phyloP scores from a whole-genome alignment of 2,113 vertebrate species.

The Spea bombifrons region DNA sequence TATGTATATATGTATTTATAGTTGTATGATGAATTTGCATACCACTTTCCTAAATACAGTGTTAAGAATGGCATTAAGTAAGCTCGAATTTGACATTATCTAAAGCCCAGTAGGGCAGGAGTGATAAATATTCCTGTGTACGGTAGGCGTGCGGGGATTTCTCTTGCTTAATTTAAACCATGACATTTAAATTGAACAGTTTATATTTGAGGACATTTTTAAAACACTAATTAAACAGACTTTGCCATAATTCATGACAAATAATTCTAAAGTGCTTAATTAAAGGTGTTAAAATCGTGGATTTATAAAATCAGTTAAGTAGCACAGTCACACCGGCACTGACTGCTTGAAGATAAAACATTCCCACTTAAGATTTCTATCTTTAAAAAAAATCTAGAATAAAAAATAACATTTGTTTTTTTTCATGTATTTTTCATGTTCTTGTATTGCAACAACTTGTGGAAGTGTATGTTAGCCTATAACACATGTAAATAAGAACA shows the following conservation, averaged over 20 bases:
- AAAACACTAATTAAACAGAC: conserved; percentile 13
- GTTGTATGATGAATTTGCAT: too few relatives aligned
- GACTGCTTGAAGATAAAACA: neutral
- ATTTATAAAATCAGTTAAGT: neutral
- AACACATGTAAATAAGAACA: too few relatives aligned
- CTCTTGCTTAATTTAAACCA: neutral
- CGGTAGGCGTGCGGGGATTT: neutral
- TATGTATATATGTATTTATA: too few relatives aligned
- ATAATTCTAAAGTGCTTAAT: conserved; percentile 1
- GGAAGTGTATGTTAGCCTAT: too few relatives aligned
- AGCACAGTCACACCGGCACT: neutral
- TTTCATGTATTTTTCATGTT: too few relatives aligned
- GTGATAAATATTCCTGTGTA: conserved; percentile 6
- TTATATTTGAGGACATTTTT: conserved; percentile 15
- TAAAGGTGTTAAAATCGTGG: conserved; percentile 1
- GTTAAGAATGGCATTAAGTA: neutral
- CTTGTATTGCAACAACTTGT: too few relatives aligned
- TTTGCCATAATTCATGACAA: neutral
- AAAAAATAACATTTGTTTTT: too few relatives aligned
- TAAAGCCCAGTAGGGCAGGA: neutral
- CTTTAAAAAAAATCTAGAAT: neutral
- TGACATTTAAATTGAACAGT: conserved; percentile 22
- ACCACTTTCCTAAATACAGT: neutral
- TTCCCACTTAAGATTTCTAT: neutral
- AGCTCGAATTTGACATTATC: conserved; percentile 6